phyloP scores from a whole-genome alignment of 2,797 vertebrate species.

The Microctenopoma stevenorrisi region DNA sequence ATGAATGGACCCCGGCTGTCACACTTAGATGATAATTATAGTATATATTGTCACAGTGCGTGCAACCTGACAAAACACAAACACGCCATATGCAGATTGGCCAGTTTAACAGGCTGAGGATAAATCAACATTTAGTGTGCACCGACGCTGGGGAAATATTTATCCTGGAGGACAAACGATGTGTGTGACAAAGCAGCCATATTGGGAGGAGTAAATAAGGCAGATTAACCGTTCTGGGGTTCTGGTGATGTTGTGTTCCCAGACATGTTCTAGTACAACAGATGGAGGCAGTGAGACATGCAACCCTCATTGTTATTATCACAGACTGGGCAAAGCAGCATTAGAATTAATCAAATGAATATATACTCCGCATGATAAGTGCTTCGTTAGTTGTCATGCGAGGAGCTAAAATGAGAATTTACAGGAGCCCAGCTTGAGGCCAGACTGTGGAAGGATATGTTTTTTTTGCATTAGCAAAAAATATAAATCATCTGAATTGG shows the following conservation, averaged over 20 bases:
- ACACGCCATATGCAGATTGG: slow-evolving; percentile 76
- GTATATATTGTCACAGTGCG: slow-evolving; percentile 73
- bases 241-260: slow-evolving; percentile 73
- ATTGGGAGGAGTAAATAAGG: slow-evolving; percentile 83
- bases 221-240: slow-evolving; percentile 80
- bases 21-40: slow-evolving; percentile 73
- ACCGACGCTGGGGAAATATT: slow-evolving; percentile 77
- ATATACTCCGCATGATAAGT: slow-evolving; percentile 58
- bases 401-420: slow-evolving; percentile 46
- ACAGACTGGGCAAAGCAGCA: slow-evolving; percentile 62
- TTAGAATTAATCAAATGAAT: slow-evolving; percentile 73
- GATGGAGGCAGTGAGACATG: slow-evolving; percentile 83
- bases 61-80: slow-evolving; percentile 73
- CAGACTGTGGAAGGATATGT: slow-evolving; percentile 12
- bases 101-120: slow-evolving; percentile 78
- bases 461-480: slow-evolving; percentile 3
- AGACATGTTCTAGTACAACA: slow-evolving; percentile 78
- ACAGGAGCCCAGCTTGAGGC: slow-evolving; percentile 8
- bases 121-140: slow-evolving; percentile 81
- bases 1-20: slow-evolving; percentile 58
- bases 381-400: slow-evolving; percentile 45
- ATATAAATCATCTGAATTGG: not conserved
- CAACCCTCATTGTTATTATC: slow-evolving; percentile 71
- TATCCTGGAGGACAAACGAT: slow-evolving; percentile 80
- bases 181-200: slow-evolving; percentile 80